A percentile compares a stretch with the other conserved stretches of the same genome.
These are phyloP conservation scores for Craniophora ligustri DNA, from an alignment of 2,888 invertebrate genomes.

Conservation along the genomic window DNA sequence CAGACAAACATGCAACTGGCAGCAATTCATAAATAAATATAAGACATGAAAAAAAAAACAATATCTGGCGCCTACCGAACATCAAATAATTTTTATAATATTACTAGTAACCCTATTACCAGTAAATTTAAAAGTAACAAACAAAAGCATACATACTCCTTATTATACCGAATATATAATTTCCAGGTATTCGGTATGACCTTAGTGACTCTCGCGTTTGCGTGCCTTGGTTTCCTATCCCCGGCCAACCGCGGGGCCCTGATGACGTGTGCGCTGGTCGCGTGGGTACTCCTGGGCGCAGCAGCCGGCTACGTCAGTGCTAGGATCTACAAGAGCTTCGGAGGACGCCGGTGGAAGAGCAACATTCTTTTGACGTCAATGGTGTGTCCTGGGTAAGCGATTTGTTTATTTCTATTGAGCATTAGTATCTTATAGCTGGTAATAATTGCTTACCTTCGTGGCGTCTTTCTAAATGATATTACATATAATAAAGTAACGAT, in stretches of 20 bases:
- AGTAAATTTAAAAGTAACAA: too few relatives aligned
- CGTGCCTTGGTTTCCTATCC: slow-evolving; percentile 99
- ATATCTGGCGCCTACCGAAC: too few relatives aligned
- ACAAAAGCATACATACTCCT: neutral
- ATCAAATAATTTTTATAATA: too few relatives aligned
- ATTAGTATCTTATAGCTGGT: too few relatives aligned
- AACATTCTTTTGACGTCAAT: slow-evolving; percentile 98
- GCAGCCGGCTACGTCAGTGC: slow-evolving; percentile 99
- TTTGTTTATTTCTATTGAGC: too few relatives aligned
- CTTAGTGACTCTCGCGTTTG: slow-evolving; percentile 98
- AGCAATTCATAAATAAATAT: too few relatives aligned
- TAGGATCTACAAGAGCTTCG: slow-evolving; percentile 99
- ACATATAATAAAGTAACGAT: too few relatives aligned
- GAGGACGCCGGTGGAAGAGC: slow-evolving; percentile 99
- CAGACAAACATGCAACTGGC: too few relatives aligned
- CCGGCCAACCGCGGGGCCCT: slow-evolving; percentile 99
- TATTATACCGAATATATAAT: neutral
- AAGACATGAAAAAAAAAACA: too few relatives aligned
- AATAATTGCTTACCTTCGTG: too few relatives aligned
- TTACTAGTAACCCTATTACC: too few relatives aligned
- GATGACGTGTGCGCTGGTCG: slow-evolving; percentile 99
- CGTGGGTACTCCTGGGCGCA: slow-evolving; percentile 98
- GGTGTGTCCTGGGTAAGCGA: slow-evolving; percentile 97
- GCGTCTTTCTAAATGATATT: too few relatives aligned
- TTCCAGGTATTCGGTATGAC: slow-evolving; percentile 95